phyloP scores from a whole-genome alignment of 2,888 invertebrate genomes.

The Nomada ferruginata region DNA sequence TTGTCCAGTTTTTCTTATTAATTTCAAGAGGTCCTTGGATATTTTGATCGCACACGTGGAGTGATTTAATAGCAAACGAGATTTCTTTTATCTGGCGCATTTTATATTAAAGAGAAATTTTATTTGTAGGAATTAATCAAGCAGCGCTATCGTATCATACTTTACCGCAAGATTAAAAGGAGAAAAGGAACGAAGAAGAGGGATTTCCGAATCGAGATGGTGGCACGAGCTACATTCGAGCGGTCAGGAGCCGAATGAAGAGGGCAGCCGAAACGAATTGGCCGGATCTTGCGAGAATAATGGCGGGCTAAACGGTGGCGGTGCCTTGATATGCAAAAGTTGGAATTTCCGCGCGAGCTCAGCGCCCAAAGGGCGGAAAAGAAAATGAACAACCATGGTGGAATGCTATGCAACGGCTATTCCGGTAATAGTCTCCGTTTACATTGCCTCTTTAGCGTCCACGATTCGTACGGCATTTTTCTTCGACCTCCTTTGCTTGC shows the following conservation, averaged over 20 bases:
- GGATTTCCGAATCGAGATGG: background rate
- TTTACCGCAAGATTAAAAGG: too few relatives aligned
- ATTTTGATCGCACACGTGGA: background rate
- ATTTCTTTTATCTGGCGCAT: background rate
- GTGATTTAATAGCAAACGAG: too few relatives aligned
- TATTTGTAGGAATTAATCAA: too few relatives aligned
- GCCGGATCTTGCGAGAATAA: conserved; percentile 72
- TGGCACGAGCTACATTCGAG: background rate
- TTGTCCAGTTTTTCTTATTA: too few relatives aligned
- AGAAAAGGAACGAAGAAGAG: background rate
- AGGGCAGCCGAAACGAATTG: conserved; percentile 66
- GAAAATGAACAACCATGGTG: conserved; percentile 39
- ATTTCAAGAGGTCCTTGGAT: too few relatives aligned
- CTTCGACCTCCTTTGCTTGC: conserved; percentile 65
- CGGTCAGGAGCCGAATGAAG: conserved; percentile 3
- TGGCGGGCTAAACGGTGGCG: conserved; percentile 80
- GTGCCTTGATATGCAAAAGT: conserved; percentile 82
- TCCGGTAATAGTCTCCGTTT: conserved; percentile 79
- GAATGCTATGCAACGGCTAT: conserved; percentile 73
- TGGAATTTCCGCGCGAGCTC: conserved; percentile 76
- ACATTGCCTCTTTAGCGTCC: conserved; percentile 79
- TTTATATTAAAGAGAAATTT: too few relatives aligned
- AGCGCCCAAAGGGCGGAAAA: conserved; percentile 20
- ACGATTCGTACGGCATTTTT: conserved; percentile 75
- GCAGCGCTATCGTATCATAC: too few relatives aligned